These are phyloP conservation scores for Hyaena hyaena DNA, from an alignment of 2,113 vertebrate species.

Conservation along the genomic window DNA sequence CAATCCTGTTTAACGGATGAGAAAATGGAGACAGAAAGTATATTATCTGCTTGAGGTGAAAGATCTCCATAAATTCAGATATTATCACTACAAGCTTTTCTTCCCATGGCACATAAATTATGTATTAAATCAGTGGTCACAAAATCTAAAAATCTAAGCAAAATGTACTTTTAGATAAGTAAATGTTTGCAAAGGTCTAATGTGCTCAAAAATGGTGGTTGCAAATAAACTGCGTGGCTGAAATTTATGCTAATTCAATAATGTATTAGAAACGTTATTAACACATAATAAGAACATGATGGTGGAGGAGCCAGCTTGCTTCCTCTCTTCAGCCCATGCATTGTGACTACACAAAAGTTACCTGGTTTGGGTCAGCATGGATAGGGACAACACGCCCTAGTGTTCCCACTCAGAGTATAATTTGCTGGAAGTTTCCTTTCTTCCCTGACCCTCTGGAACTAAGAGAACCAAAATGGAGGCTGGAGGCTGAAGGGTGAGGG, in stretches of 20 bases:
- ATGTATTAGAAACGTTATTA: neutral
- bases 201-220: neutral
- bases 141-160: neutral
- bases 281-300: fast-evolving
- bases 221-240: neutral
- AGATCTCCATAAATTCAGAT: neutral
- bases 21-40: neutral
- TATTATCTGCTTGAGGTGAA: neutral
- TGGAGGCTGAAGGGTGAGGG: too few relatives aligned
- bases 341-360: neutral
- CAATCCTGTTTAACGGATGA: neutral
- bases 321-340: too few relatives aligned
- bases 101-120: neutral
- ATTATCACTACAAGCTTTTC: neutral
- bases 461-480: neutral
- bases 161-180: neutral
- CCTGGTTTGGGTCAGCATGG: neutral
- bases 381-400: neutral
- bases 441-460: neutral
- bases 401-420: neutral
- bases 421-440: neutral
- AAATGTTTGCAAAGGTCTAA: neutral
- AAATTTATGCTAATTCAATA: neutral
- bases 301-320: neutral
- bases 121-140: neutral